Evolutionary conservation across 2,113 vertebrate genomes (phyloP), one percentile per base, ranked within the genome.

Genomic region (Stigmatopora argus): DNA sequence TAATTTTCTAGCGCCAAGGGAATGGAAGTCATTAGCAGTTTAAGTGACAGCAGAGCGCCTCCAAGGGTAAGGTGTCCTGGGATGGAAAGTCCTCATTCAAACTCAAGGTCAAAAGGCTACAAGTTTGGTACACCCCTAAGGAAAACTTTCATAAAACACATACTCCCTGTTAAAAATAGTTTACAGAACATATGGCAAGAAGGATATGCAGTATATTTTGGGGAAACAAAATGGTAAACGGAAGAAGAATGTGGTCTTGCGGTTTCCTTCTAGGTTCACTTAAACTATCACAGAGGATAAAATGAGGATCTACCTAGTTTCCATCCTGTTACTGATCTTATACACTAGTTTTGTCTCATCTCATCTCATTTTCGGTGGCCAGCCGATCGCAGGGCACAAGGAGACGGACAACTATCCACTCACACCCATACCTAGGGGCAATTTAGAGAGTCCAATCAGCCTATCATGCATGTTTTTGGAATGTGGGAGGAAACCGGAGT

Each of bases 1-100:
- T 84, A 85, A 90, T 89, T 83, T 86, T 71, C 67, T 80, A 68
- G 71, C 72, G 81, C 68, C 64, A 1, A 58, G 73, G 73, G 72
- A 80, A 77, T 75, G 72, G 73, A 67, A 80, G 72, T 73, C 77
- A 85, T 89, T 88, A 88, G 74, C 63, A 17, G 14, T 60, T 72
- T 78, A 86, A 88, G 86, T 86, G 85, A 87, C 88, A 85, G 82
- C 63, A 64, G 75, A 78, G 68, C 68, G 71, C 74, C 73, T 72
- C 66, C 62, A 83, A 86, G 86, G 85, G 81, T 83, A 72, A 78
- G 74, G 73, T 74, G 70, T 72, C 72, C 64, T 64, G 67, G 67
- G 76, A 81, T 75, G 72, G 76, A 86, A 83, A 78, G 81, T 71
- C 73, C 66, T 83, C 66, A 38, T 71, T 83, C 79, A 78, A 74